phyloP scores from a whole-genome alignment of 2,113 vertebrate species.

The Pluvialis apricaria region DNA sequence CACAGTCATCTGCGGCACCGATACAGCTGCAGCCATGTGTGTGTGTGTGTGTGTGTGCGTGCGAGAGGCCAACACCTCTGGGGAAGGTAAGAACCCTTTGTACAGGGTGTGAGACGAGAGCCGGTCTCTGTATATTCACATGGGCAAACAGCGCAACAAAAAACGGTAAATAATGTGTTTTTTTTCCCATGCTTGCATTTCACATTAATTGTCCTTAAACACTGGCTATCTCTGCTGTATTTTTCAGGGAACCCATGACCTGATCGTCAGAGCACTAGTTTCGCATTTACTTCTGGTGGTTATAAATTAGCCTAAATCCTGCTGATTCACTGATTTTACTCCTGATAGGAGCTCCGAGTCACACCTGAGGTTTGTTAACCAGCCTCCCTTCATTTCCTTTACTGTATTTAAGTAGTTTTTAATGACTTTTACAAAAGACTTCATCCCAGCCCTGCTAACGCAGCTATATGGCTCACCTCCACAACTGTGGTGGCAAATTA shows the following conservation, averaged over 20 bases:
- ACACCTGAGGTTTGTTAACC: background rate
- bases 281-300: background rate
- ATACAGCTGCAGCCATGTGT: accelerated
- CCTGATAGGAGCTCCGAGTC: background rate
- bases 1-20: accelerated
- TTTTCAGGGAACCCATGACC: background rate
- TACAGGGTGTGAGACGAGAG: background rate
- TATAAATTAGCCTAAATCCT: background rate
- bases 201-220: background rate
- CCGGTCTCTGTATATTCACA: background rate
- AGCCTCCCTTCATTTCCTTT: background rate
- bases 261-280: background rate
- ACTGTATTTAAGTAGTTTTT: background rate
- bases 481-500: background rate
- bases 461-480: background rate
- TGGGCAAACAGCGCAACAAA: background rate
- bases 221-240: background rate
- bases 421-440: background rate
- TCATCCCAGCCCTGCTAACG: background rate
- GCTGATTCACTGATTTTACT: background rate
- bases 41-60: accelerated
- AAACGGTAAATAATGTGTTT: background rate
- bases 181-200: background rate
- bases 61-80: accelerated
- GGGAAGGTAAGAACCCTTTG: too few relatives aligned